Base-by-base conservation (phyloP, 2,113 vertebrate species). In the Microtus richardsoni region DNA sequence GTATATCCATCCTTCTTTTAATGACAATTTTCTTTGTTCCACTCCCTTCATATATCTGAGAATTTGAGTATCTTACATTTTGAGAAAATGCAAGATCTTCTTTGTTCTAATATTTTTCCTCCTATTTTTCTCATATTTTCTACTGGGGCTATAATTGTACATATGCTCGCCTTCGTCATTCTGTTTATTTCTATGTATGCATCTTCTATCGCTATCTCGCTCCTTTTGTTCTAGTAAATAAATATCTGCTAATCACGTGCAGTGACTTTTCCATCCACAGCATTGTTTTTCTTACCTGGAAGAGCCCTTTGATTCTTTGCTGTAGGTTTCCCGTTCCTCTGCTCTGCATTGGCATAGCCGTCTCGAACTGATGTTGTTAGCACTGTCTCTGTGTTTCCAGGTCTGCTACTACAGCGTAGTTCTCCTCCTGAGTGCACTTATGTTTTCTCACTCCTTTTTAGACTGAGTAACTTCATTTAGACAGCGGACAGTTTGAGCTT, bases 341-440 rank as follows among this genome's bases (percentile, higher is more conserved):
- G 26, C 4, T 82, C 28, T 28, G 58, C 84, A 16, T 36, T 68
- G 62, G 47, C n/a, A 47, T 58, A 36, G 39, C 94, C 94, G 60
- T 66, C 58, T 90, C 90, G 79, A 85, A 52, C 10, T 52, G 52
- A 60, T 94, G 89, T 44, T 82, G 30, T 16, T 74, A 14, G 70
- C 73, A 73, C 21, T 44, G 7, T 96, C 33, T 96, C 9, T 86
- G 7, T 17, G 54, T 92, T 93, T 86, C 16, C 52, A 52, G 11
- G n/a, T 95, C 21, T 73, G 10, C 10, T 64, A 10, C 10, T 49
- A 66, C 17, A 79, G 47, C 62, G 79, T 92, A 70, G 41, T 39
- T 89, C 90, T 93, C 54, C 58, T 94, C 41, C 86, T 87, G 58
- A 91, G 1, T 26, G n/a, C 60, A 44, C 54, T 87, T 33, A n/a